Evolutionary conservation across 1,140 invertebrate species (phyloP).

Genomic region (Aplysia californica): DNA sequence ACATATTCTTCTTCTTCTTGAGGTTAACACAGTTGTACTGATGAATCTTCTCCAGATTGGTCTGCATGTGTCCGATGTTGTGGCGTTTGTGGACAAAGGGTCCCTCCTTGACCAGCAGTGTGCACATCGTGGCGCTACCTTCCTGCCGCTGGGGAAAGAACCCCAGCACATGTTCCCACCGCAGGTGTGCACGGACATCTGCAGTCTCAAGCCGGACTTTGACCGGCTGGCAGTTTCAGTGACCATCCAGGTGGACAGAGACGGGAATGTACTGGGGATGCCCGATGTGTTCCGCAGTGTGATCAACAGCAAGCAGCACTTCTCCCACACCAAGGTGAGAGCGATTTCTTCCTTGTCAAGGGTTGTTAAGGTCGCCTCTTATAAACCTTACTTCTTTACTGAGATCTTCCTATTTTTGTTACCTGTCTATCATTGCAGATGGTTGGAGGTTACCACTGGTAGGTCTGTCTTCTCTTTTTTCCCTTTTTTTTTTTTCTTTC

Average conservation of each 20-base stretch:
- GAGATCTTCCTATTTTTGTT: not conserved
- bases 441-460: too few relatives aligned
- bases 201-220: conserved; percentile 61
- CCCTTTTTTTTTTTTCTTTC: too few relatives aligned
- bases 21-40: too few relatives aligned
- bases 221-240: conserved; percentile 60
- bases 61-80: conserved; percentile 65
- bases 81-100: conserved; percentile 53
- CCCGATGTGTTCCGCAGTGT: conserved; percentile 33
- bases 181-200: conserved; percentile 63
- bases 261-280: conserved; percentile 33
- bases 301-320: conserved; percentile 50
- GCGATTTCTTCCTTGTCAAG: too few relatives aligned
- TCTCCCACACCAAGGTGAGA: conserved; percentile 49
- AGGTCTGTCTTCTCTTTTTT: too few relatives aligned
- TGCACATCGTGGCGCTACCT: conserved; percentile 44
- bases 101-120: conserved; percentile 59
- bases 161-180: conserved; percentile 66
- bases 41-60: conserved; percentile 48
- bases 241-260: conserved; percentile 49
- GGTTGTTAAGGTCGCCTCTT: not conserved
- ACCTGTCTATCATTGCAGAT: too few relatives aligned
- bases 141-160: conserved; percentile 44
- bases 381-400: not conserved
- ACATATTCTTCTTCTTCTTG: not conserved